These are phyloP conservation scores for Garrulus glandarius DNA, from an alignment of 2,797 vertebrate genomes.

Conservation along the genomic window DNA sequence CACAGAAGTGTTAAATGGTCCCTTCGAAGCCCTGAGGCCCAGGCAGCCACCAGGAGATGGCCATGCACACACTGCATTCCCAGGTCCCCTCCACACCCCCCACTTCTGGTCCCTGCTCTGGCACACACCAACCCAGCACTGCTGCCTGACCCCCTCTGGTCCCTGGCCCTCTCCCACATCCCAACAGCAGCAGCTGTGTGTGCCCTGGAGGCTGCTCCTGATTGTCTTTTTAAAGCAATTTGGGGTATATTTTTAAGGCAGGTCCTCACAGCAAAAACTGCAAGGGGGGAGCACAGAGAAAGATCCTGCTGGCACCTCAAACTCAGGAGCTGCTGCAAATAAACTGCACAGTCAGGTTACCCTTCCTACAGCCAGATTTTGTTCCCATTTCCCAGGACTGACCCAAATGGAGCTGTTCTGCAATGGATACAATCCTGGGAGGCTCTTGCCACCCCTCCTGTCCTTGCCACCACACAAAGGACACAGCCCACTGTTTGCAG, in stretches of 20 bases:
- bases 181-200: not conserved
- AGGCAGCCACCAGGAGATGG: not conserved
- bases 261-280: not conserved
- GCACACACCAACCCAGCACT: fast-evolving
- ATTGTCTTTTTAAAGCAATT: not conserved
- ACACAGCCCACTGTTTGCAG: not conserved
- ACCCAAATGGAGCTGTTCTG: fast-evolving
- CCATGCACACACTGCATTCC: not conserved
- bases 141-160: not conserved
- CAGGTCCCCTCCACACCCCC: not conserved
- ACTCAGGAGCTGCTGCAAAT: not conserved
- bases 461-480: not conserved
- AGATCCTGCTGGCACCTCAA: not conserved
- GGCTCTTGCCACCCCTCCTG: not conserved
- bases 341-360: not conserved
- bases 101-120: not conserved
- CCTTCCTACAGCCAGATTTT: not conserved
- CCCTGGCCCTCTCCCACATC: not conserved
- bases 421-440: not conserved
- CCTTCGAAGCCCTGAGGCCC: not conserved
- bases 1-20: not conserved
- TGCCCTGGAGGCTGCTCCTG: not conserved
- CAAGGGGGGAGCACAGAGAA: not conserved
- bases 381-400: not conserved
- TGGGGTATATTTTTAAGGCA: not conserved